Base-by-base conservation (phyloP, 1,140 invertebrate species). In the Zaprionus camerounensis region DNA sequence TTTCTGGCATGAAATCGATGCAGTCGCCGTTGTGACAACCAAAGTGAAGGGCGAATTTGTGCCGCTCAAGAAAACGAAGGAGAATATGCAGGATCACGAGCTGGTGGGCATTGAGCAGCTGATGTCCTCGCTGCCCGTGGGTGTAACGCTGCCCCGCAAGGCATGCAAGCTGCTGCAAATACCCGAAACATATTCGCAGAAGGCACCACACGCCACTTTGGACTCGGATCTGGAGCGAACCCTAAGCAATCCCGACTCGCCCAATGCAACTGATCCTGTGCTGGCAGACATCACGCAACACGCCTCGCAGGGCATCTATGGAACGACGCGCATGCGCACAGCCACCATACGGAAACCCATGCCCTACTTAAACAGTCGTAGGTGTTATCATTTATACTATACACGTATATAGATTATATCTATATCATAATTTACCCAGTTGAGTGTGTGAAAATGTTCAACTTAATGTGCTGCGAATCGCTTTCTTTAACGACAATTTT, bases 301-400 rank as follows among this genome's bases (percentile, higher is more conserved):
- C 58, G 86, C 87, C 58, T 61, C 73, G 17, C 72, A 82, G 57
- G 86, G 91, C 44, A 92, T 92, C 63, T 88, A 92, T 46, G 85
- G 91, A 69, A 90, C 91, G 2, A 92, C 87, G 34, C 91, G 91
- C 59, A 88, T 92, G 87, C 80, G 91, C 57, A 92, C 91, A 0
- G 91, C 91, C 7, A 92, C 91, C 2, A 92, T 92, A 61, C 59
- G 91, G 53, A 92, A 92, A 49, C 91, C 91, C 12, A 92, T 90
- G 91, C 91, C 91, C 2, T 92, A 92, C 64, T 57, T 92, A 63
- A 92, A 91, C 77, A 92, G 91, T 71, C 82, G 91, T 92, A 92
- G 80, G 91, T 92, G 71, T 90, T 72, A 15, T 36, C 41, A 6
- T 28, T 12, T 20, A 1, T 26, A 31, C 28, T 31, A 2, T 7